phyloP scores from a whole-genome alignment of 2,888 invertebrate species.

The Catocala fraxini region DNA sequence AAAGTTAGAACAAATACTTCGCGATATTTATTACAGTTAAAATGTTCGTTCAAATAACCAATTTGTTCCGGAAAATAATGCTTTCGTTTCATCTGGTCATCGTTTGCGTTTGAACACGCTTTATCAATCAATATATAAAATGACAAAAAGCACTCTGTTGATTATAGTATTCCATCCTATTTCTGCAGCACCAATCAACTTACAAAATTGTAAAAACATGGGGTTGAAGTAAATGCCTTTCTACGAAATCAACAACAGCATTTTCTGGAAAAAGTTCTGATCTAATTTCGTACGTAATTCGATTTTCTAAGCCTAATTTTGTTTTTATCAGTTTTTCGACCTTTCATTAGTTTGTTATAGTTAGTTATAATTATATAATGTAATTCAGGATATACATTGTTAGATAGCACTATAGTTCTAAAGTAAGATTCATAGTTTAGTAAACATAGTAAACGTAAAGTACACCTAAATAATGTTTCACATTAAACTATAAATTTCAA shows the following conservation, averaged over 20 bases:
- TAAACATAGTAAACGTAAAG: not conserved
- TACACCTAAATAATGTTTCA: not conserved
- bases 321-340: conserved; percentile 32
- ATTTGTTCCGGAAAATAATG: conserved; percentile 34
- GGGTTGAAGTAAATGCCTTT: conserved; percentile 26
- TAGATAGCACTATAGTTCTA: not conserved
- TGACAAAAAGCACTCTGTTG: conserved; percentile 61
- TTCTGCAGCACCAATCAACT: conserved; percentile 36
- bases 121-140: conserved; percentile 54
- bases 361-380: conserved; percentile 13
- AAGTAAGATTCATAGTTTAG: not conserved
- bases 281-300: conserved; percentile 32
- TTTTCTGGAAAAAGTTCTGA: conserved; percentile 38
- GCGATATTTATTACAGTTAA: conserved; percentile 27
- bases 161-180: conserved; percentile 52
- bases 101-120: conserved; percentile 41
- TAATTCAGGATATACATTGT: not conserved
- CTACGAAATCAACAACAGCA: conserved; percentile 31
- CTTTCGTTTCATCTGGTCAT: conserved; percentile 35
- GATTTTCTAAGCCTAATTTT: conserved; percentile 32
- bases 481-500: conserved; percentile 4
- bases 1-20: conserved; percentile 30
- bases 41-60: conserved; percentile 28
- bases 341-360: conserved; percentile 20
- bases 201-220: conserved; percentile 40